Evolutionary conservation across 2,113 vertebrate species (phyloP).

Genomic region (Cygnus atratus): DNA sequence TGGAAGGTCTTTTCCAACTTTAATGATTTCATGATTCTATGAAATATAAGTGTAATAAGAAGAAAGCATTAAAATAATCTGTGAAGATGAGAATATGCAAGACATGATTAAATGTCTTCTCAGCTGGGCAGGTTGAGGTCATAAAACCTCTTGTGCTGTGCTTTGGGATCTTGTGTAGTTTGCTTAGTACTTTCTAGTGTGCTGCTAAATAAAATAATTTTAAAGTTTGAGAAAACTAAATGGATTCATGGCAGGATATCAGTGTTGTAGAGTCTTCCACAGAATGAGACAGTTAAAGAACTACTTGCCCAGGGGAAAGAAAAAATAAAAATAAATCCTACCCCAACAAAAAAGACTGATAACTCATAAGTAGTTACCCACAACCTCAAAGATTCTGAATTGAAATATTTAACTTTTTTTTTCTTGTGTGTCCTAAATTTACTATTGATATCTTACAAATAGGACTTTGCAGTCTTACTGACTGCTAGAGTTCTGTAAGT

Average conservation of each 20-base stretch:
- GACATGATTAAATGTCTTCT: background rate
- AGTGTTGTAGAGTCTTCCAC: background rate
- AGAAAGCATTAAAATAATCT: background rate
- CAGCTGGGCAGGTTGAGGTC: background rate
- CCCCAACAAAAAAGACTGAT: background rate
- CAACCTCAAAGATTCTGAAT: background rate
- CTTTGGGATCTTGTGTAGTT: background rate
- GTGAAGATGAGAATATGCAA: background rate
- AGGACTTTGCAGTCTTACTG: background rate
- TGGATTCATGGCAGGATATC: background rate
- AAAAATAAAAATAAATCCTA: background rate
- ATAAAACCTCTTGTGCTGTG: background rate
- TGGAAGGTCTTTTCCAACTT: no score
- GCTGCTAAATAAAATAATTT: background rate
- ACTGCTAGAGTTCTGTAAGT: background rate
- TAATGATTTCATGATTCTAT: background rate
- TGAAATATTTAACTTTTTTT: conserved; percentile 3
- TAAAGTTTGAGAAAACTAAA: background rate
- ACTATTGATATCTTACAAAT: background rate
- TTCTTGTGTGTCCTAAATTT: background rate
- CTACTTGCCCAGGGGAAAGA: no score
- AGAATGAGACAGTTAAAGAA: background rate
- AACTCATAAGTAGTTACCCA: background rate
- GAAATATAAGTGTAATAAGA: background rate
- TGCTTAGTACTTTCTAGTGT: background rate